Percentiles rank a stretch among this genome's conserved stretches.
phyloP scores from a whole-genome alignment of 2,888 invertebrate species.

The Rhorus exstirpatorius region DNA sequence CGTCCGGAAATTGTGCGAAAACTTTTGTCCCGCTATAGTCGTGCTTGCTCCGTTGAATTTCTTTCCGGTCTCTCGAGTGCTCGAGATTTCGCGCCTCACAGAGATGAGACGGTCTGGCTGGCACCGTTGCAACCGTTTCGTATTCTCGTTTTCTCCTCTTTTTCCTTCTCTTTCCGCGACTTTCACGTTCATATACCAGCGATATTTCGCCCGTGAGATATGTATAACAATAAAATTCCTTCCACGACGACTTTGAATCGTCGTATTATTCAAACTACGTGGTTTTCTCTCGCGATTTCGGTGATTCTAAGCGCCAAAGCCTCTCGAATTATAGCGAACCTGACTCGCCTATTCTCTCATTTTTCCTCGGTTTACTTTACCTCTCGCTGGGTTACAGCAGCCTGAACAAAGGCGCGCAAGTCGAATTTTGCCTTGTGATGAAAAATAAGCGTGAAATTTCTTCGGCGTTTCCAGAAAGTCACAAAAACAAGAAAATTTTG shows the following conservation, averaged over 20 bases:
- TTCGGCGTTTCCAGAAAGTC: not conserved
- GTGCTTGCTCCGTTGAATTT: conserved; percentile 9
- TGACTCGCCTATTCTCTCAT: conserved; percentile 53
- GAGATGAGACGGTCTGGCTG: conserved; percentile 82
- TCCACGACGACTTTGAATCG: conserved; percentile 83
- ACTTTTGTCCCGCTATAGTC: conserved; percentile 48
- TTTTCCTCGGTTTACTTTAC: conserved; percentile 14
- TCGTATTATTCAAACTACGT: conserved; percentile 84
- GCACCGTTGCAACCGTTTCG: conserved; percentile 81
- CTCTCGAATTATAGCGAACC: conserved; percentile 6
- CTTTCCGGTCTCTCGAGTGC: conserved; percentile 62
- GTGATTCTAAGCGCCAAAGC: conserved; percentile 42
- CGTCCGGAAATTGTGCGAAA: conserved; percentile 65
- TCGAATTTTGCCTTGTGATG: not conserved
- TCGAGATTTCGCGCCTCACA: conserved; percentile 50
- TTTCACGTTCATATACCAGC: conserved; percentile 21
- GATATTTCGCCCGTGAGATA: conserved; percentile 60
- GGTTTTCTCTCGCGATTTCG: conserved; percentile 81
- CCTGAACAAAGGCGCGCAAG: too few species aligned
- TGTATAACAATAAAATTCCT: conserved; percentile 67
- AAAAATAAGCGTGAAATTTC: not conserved
- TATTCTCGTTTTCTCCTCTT: conserved; percentile 64
- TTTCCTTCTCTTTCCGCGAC: conserved; percentile 7
- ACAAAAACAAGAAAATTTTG: too few species aligned
- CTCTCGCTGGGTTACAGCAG: not conserved